Percentiles rank a stretch among this genome's conserved stretches.
phyloP scores from a whole-genome alignment of 1,140 invertebrate species.

The Heliconius congener region DNA sequence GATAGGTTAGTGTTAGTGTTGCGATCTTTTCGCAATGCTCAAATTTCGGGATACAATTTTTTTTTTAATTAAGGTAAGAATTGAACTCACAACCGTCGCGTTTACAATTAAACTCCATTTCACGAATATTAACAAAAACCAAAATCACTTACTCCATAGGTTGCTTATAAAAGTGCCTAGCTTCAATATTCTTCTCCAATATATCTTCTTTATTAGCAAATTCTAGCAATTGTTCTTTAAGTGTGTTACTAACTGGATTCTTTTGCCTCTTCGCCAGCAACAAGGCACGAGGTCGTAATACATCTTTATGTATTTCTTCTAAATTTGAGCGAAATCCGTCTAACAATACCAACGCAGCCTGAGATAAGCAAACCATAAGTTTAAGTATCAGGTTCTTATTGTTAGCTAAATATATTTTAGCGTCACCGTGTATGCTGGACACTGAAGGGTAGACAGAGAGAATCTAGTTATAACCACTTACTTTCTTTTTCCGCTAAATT shows the following conservation, averaged over 20 bases:
- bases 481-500: no score
- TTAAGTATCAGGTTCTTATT: not conserved
- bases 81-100: no score
- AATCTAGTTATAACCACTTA: no score
- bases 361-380: conserved; percentile 31
- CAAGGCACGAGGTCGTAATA: conserved; percentile 50
- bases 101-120: no score
- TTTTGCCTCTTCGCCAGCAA: conserved; percentile 46
- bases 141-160: conserved; percentile 60
- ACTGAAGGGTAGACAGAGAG: no score
- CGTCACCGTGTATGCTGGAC: no score
- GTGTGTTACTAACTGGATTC: conserved; percentile 25
- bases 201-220: conserved; percentile 38
- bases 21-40: no score
- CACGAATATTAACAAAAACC: no score
- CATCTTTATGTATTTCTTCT: conserved; percentile 48
- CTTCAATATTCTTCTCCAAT: conserved; percentile 52
- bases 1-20: no score
- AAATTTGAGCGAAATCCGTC: conserved; percentile 56
- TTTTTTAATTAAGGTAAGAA: no score
- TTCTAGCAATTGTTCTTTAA: conserved; percentile 27
- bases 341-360: conserved; percentile 60
- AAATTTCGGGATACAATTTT: no score
- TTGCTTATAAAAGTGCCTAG: conserved; percentile 57
- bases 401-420: not conserved